Evolutionary conservation across 2,888 invertebrate genomes (phyloP).

Genomic region (Strigamia crassipes): DNA sequence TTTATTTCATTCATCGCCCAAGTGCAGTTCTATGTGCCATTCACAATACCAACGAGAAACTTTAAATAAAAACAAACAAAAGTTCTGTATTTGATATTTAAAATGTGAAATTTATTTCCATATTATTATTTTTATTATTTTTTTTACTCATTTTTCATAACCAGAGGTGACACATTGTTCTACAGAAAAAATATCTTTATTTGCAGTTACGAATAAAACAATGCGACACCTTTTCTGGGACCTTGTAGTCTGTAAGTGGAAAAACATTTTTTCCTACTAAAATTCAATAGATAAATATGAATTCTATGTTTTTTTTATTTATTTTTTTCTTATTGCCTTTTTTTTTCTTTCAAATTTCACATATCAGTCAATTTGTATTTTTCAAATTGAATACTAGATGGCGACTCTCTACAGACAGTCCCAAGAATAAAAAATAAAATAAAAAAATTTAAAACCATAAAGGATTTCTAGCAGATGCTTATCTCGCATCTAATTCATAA

Average conservation of each 20-base stretch:
- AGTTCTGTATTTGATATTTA: neutral
- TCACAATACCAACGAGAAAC: too few species aligned
- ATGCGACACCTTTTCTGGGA: slow-evolving; percentile 47
- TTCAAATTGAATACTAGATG: slow-evolving; percentile 12
- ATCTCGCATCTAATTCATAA: too few species aligned
- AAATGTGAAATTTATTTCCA: neutral
- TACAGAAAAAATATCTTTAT: slow-evolving; percentile 37
- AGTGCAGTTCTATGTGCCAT: too few species aligned
- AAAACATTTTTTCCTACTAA: slow-evolving; percentile 25
- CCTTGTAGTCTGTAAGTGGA: slow-evolving; percentile 47
- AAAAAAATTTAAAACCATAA: too few species aligned
- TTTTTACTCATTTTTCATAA: neutral
- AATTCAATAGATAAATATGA: slow-evolving; percentile 11
- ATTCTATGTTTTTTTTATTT: neutral
- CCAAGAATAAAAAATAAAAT: neutral
- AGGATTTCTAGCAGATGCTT: too few species aligned
- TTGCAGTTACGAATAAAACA: slow-evolving; percentile 47
- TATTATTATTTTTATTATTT: neutral
- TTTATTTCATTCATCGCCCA: too few species aligned
- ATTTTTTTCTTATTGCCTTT: too few species aligned
- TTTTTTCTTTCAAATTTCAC: neutral
- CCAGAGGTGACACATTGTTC: slow-evolving; percentile 10
- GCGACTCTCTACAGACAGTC: slow-evolving; percentile 7
- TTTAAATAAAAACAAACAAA: too few species aligned
- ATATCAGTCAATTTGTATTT: slow-evolving; percentile 8